phyloP scores from a whole-genome alignment of 92 coral and sea anemone genomes.

The Palythoa heliodiscus region DNA sequence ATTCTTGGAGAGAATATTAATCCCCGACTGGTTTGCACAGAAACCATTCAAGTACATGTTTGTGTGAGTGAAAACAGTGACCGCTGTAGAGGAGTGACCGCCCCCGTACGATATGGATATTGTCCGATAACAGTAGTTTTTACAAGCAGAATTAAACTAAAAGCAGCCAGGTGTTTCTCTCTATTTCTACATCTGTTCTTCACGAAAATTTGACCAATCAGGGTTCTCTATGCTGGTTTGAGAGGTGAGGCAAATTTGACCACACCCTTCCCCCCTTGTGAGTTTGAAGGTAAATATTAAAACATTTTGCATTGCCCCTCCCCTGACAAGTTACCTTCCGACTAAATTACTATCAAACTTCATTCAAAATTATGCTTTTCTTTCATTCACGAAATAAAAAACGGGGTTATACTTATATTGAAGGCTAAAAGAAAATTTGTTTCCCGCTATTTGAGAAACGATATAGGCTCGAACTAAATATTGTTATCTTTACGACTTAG shows the following conservation, averaged over 20 bases:
- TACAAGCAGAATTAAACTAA: background rate
- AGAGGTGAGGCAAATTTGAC: background rate
- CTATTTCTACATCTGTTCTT: background rate
- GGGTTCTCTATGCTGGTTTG: background rate
- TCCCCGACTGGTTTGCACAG: background rate
- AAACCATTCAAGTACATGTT: background rate
- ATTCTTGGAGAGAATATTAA: background rate
- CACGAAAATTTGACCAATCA: background rate
- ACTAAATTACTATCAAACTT: background rate
- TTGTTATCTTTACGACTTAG: too few species aligned
- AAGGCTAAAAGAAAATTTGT: background rate
- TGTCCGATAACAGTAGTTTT: constrained; percentile 1
- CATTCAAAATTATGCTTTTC: background rate
- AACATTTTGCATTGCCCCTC: background rate
- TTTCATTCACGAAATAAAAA: background rate
- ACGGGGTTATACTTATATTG: background rate
- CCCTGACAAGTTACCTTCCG: background rate
- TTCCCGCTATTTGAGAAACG: background rate
- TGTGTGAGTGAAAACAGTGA: constrained; percentile 7
- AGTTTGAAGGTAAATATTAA: background rate
- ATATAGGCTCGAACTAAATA: too few species aligned
- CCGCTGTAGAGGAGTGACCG: background rate
- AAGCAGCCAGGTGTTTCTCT: constrained; percentile 1
- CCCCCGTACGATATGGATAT: background rate
- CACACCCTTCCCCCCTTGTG: constrained; percentile 4